Evolutionary conservation across 2,113 vertebrate species (phyloP).

Genomic region (Embiotoca jacksoni): DNA sequence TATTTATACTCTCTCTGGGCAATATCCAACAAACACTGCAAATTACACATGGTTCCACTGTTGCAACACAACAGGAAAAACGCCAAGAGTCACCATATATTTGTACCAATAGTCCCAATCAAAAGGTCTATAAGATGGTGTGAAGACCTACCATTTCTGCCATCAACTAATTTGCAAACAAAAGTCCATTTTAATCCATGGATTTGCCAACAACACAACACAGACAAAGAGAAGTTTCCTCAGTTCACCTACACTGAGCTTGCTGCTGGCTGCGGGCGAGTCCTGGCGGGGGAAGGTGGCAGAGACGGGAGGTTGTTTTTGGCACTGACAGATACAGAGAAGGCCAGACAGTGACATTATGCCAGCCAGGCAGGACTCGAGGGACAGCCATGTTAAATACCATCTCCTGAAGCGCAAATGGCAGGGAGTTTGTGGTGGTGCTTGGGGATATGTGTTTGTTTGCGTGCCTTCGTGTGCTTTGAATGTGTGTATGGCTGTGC

Average conservation of each 20-base stretch:
- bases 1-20: slow-evolving; percentile 1
- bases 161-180: slow-evolving; percentile 22
- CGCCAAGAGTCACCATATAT: background rate
- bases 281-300: slow-evolving; percentile 50
- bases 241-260: slow-evolving; percentile 40
- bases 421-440: slow-evolving; percentile 61
- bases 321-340: slow-evolving; percentile 65
- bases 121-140: background rate
- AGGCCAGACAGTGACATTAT: slow-evolving; percentile 80
- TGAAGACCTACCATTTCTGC: background rate
- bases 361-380: slow-evolving; percentile 61
- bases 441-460: slow-evolving; percentile 51
- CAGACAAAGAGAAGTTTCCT: slow-evolving; percentile 44
- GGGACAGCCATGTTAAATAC: slow-evolving; percentile 77
- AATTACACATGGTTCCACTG: too few relatives aligned
- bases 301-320: slow-evolving; percentile 63
- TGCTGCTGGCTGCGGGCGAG: slow-evolving; percentile 41
- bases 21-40: too few relatives aligned
- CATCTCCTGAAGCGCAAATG: slow-evolving; percentile 75
- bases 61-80: background rate
- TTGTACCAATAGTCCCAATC: background rate
- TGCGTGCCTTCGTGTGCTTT: slow-evolving; percentile 29
- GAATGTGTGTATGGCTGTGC: slow-evolving; percentile 25
- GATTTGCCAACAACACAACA: slow-evolving; percentile 26
- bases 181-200: slow-evolving; percentile 25